Evolutionary conservation across 2,113 vertebrate species (phyloP).

Genomic region (Mormyrus lacerda): DNA sequence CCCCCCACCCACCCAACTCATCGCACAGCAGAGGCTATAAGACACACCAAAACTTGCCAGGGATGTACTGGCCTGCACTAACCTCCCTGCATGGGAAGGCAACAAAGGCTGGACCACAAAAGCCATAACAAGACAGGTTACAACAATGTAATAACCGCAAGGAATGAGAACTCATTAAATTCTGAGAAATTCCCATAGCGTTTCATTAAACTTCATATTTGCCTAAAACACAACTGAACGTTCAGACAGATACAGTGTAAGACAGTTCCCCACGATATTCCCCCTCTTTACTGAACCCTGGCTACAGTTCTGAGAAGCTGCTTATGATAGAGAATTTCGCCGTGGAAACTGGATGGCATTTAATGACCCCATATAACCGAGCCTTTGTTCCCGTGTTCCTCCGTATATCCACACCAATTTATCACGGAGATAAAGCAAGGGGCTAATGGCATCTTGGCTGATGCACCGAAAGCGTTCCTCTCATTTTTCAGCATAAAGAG

Average conservation of each 20-base stretch:
- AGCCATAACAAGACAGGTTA: background rate
- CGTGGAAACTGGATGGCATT: constrained; percentile 12
- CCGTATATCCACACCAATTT: constrained; percentile 15
- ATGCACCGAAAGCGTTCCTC: background rate
- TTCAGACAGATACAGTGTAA: background rate
- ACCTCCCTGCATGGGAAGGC: background rate
- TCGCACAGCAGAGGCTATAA: background rate
- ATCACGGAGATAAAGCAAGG: constrained; percentile 15
- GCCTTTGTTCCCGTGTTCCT: constrained; percentile 17
- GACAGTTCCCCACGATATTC: background rate
- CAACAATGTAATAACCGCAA: background rate
- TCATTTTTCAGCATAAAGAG: background rate
- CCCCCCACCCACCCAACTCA: background rate
- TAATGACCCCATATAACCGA: constrained; percentile 16
- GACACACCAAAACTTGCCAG: background rate
- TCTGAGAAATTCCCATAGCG: background rate
- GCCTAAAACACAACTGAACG: background rate
- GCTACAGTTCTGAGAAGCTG: background rate
- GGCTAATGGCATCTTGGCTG: background rate
- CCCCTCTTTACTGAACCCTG: background rate
- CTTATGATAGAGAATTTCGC: constrained; percentile 4
- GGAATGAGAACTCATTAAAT: background rate
- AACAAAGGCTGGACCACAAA: background rate
- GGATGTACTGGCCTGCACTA: background rate
- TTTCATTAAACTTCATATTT: constrained; percentile 4